Evolutionary conservation across 1,140 invertebrate species (phyloP).

Genomic region (Cryptotermes secundus): DNA sequence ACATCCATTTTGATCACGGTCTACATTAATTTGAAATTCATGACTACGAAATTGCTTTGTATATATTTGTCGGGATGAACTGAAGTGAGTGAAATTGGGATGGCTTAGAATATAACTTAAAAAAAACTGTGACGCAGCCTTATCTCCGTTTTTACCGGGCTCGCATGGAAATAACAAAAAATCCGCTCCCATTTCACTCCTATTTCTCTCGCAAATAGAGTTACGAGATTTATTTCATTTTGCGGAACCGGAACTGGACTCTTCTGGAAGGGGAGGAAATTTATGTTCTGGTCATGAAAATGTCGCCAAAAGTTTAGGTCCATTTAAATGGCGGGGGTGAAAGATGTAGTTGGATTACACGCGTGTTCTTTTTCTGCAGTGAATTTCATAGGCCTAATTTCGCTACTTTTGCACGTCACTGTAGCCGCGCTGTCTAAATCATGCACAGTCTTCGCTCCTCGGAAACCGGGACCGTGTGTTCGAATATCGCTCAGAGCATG

Average conservation of each 20-base stretch:
- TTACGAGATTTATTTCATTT: neutral
- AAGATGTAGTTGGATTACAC: neutral
- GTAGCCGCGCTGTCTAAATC: too few species aligned
- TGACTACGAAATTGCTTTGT: neutral
- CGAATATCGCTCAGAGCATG: too few species aligned
- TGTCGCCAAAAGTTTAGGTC: neutral
- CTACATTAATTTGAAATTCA: neutral
- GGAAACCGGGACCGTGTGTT: too few species aligned
- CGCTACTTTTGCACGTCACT: neutral
- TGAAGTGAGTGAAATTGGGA: neutral
- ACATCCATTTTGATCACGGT: neutral
- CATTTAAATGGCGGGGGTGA: neutral
- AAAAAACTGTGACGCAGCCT: neutral
- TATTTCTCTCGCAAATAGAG: neutral
- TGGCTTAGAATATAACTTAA: neutral
- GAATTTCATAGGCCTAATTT: neutral
- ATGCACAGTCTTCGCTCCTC: too few species aligned
- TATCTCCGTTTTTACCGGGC: neutral
- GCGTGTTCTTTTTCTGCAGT: neutral
- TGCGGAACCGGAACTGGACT: neutral
- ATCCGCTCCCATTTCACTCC: neutral
- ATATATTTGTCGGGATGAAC: neutral
- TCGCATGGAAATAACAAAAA: neutral
- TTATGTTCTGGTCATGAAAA: slow-evolving; percentile 11
- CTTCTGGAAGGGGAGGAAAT: neutral